Base-by-base conservation (phyloP, 2,888 invertebrate species). In the Altica lythri region DNA sequence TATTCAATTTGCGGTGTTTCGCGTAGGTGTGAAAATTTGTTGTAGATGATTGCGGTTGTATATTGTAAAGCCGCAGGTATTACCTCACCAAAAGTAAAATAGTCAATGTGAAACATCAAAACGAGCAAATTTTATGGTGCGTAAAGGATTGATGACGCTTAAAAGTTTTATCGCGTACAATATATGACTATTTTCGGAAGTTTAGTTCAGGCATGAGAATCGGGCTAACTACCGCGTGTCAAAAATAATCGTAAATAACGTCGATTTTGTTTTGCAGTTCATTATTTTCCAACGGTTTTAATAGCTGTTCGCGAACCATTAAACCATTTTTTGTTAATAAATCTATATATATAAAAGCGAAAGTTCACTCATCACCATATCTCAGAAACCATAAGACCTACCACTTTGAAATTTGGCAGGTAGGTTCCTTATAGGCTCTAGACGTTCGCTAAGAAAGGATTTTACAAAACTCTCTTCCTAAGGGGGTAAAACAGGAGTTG, bases 91-190 rank as follows among this genome's bases (percentile, higher is more conserved):
- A 38, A 38, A 42, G 51, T 51, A 46, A 51, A 57, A 54, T 54
- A 54, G 54, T 54, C 57, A 61, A 55, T 55, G 53, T 59, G 57
- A 57, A 54, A 48, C 51, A 55, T 55, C 59, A 55, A 57, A 61
- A 55, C 48, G 50, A 51, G 55, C 58, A 45, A 46, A 55, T 30
- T 60, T 60, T 58, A 62, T 62, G 60, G 54, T 34, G 55, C 60
- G 62, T 54, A 50, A 42, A 60, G 53, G 59, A 63, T 63, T 61
- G 56, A 63, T 63, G 57, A 53, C 45, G 58, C 53, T 59, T 57
- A 55, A 59, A 59, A 48, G 46, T 63, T 63, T 63, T 59, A 61
- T 63, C 57, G 53, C 13, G 30, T 30, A 56, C 52, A 52, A 56
- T 56, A 56, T 56, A 56, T 56, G 56, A 45, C 56, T 44, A 48